phyloP scores from a whole-genome alignment of 1,140 invertebrate species.

The Sinella curviseta region DNA sequence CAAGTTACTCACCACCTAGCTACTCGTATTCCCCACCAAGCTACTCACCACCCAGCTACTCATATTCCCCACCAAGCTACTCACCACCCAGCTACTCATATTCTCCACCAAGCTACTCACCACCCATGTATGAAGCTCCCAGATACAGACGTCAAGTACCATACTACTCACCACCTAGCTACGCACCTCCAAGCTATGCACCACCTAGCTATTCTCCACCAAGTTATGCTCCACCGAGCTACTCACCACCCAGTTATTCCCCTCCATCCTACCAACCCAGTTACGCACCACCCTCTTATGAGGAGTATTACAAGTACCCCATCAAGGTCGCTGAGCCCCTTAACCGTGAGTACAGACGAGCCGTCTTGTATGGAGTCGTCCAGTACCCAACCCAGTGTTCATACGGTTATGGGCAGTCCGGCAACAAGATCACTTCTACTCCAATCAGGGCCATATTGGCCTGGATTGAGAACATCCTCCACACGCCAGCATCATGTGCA shows the following conservation, averaged over 20 bases:
- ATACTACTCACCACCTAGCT: neutral
- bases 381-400: constrained; percentile 44
- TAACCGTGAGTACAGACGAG: constrained; percentile 38
- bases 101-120: neutral
- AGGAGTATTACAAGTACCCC: constrained; percentile 11
- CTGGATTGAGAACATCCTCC: constrained; percentile 43
- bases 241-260: too few species aligned
- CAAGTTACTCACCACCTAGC: constrained; percentile 8
- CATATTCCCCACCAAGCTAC: constrained; percentile 31
- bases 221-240: too few species aligned
- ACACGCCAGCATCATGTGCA: constrained; percentile 27
- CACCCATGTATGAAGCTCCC: neutral
- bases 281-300: constrained; percentile 22
- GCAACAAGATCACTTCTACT: constrained; percentile 43
- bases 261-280: constrained; percentile 29
- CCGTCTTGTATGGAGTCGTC: constrained; percentile 43
- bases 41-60: constrained; percentile 3
- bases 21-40: constrained; percentile 20
- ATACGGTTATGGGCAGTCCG: constrained; percentile 26
- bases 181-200: neutral
- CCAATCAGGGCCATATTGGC: constrained; percentile 38
- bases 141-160: constrained; percentile 4
- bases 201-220: neutral
- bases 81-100: neutral
- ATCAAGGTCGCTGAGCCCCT: constrained; percentile 32